phyloP scores from a whole-genome alignment of 1,140 invertebrate genomes.

The Sminthurinus signatus region DNA sequence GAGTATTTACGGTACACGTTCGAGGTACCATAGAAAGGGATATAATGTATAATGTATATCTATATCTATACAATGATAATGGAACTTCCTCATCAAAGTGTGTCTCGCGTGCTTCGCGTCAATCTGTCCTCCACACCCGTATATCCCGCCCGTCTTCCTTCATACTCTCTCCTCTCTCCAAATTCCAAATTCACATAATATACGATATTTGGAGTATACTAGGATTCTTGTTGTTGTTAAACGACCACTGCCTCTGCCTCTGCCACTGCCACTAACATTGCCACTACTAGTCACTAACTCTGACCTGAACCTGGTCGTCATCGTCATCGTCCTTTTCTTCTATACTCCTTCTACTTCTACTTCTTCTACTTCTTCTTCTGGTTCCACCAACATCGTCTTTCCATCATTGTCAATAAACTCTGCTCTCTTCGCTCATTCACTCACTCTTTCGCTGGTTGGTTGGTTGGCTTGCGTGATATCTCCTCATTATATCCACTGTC shows the following conservation, averaged over 20 bases:
- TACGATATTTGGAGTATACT: too few relatives aligned
- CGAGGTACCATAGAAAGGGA: too few relatives aligned
- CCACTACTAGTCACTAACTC: neutral
- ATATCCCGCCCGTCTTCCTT: constrained; percentile 1
- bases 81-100: constrained; percentile 35
- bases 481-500: constrained; percentile 11
- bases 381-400: too few relatives aligned
- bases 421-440: too few relatives aligned
- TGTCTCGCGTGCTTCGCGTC: constrained; percentile 28
- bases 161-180: too few relatives aligned
- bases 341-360: neutral
- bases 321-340: neutral
- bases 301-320: neutral
- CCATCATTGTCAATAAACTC: constrained; percentile 22
- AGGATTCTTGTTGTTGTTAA: too few relatives aligned
- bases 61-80: constrained; percentile 7
- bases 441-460: too few relatives aligned
- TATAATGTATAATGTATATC: too few relatives aligned
- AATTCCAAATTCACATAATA: too few relatives aligned
- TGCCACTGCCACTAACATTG: too few relatives aligned
- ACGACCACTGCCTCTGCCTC: too few relatives aligned
- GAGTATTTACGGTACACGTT: too few relatives aligned
- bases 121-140: constrained; percentile 24
- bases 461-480: constrained; percentile 17
- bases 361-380: neutral